Conservation (phyloP, 92 coral and sea anemone genomes). For the Palythoa grandis region DNA sequence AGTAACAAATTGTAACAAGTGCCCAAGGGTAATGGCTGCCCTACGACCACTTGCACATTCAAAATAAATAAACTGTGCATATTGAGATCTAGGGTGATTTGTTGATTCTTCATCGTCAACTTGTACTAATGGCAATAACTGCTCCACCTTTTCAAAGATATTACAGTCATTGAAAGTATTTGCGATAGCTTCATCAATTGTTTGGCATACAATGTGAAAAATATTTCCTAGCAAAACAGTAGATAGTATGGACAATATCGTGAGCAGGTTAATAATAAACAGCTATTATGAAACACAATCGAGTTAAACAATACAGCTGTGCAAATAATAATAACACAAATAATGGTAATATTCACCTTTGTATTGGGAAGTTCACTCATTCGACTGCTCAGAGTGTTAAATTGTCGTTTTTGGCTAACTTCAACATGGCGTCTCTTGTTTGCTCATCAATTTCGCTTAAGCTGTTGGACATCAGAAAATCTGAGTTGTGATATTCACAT, state of each 20-base stretch:
- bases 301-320: neutral
- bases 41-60: neutral
- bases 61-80: slow-evolving; percentile 3
- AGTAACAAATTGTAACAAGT: too few relatives aligned
- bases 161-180: slow-evolving; percentile 13
- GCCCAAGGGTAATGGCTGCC: too few relatives aligned
- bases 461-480: neutral
- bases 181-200: slow-evolving; percentile 2
- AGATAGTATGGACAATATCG: neutral
- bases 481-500: neutral
- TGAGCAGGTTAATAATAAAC: neutral
- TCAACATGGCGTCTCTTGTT: neutral
- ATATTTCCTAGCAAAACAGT: neutral
- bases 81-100: neutral
- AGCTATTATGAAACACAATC: neutral
- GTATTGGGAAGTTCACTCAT: neutral
- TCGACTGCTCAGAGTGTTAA: neutral
- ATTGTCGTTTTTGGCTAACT: neutral
- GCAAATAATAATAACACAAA: neutral
- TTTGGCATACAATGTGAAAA: neutral
- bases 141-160: neutral
- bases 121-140: neutral
- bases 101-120: slow-evolving; percentile 1
- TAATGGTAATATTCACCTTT: neutral
- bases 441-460: neutral